Conservation (phyloP, 2,797 vertebrate species). For the Gymnoscopelus microlampas region DNA sequence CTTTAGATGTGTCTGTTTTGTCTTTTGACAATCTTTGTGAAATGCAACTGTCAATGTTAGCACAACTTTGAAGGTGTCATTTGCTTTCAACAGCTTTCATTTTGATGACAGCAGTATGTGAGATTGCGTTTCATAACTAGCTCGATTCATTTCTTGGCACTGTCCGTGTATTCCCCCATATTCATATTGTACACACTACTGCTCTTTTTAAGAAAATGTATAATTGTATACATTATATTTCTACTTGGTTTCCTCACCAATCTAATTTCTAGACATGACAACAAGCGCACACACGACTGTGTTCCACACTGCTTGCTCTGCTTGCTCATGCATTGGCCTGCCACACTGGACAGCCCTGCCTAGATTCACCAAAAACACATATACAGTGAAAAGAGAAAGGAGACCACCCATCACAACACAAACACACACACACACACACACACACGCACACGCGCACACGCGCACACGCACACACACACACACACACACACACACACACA, state of each 20-base stretch:
- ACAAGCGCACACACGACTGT: background rate
- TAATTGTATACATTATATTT: constrained; percentile 11
- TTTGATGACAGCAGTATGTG: constrained; percentile 62
- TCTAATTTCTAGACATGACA: constrained; percentile 18
- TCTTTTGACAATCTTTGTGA: constrained; percentile 58
- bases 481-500: constrained; percentile 29
- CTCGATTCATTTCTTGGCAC: too few species aligned
- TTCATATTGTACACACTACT: too few species aligned
- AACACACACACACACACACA: background rate
- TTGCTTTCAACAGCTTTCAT: constrained; percentile 56
- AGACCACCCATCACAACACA: background rate
- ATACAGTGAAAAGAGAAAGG: background rate
- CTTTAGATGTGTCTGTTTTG: constrained; percentile 60
- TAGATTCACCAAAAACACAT: constrained; percentile 33
- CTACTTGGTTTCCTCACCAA: constrained; percentile 63
- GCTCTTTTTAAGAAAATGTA: too few species aligned
- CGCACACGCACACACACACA: constrained; percentile 15
- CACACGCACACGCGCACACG: background rate
- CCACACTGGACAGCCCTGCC: constrained; percentile 17
- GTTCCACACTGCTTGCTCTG: constrained; percentile 23
- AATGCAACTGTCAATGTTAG: constrained; percentile 69
- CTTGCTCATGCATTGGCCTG: constrained; percentile 21
- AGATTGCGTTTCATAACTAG: constrained; percentile 33
- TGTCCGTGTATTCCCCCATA: too few species aligned
- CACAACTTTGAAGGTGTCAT: constrained; percentile 69